Percentiles rank a stretch among this genome's conserved stretches.
Evolutionary conservation across 1,140 invertebrate species (phyloP).

Genomic region (Augochlora pura): DNA sequence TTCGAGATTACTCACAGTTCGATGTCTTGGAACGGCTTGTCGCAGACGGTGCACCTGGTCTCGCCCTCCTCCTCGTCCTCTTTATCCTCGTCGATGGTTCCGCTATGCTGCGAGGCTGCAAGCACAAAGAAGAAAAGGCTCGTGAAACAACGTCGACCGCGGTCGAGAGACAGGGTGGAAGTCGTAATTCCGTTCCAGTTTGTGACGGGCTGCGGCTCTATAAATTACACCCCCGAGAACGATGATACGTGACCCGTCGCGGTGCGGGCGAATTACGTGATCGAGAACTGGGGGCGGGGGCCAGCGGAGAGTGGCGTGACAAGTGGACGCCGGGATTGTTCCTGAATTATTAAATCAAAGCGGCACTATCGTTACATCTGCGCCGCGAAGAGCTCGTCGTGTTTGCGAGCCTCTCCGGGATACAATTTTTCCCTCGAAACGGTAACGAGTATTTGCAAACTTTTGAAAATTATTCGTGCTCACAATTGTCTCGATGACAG

Average conservation of each 20-base stretch:
- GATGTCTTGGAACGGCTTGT: slow-evolving; percentile 85
- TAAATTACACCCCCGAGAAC: slow-evolving; percentile 58
- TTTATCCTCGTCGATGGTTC: slow-evolving; percentile 83
- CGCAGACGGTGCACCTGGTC: slow-evolving; percentile 85
- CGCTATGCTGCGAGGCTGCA: slow-evolving; percentile 85
- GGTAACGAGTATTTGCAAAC: too few relatives aligned
- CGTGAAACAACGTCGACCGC: slow-evolving; percentile 13
- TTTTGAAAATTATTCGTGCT: too few relatives aligned
- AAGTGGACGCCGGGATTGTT: slow-evolving; percentile 56
- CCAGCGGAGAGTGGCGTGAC: slow-evolving; percentile 56
- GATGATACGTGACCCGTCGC: slow-evolving; percentile 60
- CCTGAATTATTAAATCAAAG: slow-evolving; percentile 66
- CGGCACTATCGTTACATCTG: slow-evolving; percentile 43
- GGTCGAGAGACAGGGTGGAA: slow-evolving; percentile 27
- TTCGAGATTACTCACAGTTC: slow-evolving; percentile 84
- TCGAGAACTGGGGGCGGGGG: slow-evolving; percentile 46
- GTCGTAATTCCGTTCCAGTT: slow-evolving; percentile 47
- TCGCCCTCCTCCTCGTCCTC: slow-evolving; percentile 84
- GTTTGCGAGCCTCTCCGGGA: background rate
- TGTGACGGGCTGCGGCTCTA: slow-evolving; percentile 43
- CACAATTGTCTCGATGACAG: too few relatives aligned
- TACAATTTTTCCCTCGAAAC: too few relatives aligned
- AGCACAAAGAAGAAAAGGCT: slow-evolving; percentile 59
- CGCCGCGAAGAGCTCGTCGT: slow-evolving; percentile 8
- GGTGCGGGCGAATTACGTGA: slow-evolving; percentile 60